Evolutionary conservation across 2,888 invertebrate species (phyloP).

Genomic region (Eumacrocentrus americanus): DNA sequence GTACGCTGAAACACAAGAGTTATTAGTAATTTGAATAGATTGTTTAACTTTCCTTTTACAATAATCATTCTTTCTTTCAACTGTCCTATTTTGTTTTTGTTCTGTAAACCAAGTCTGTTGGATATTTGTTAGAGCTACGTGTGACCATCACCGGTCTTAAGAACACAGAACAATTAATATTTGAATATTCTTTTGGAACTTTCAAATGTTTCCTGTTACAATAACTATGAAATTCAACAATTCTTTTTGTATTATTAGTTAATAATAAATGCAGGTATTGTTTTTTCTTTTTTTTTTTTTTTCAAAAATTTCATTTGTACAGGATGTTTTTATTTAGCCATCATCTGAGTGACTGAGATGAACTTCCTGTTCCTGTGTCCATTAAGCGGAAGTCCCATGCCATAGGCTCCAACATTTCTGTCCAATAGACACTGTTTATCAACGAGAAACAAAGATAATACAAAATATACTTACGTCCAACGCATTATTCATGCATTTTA

Average conservation of each 20-base stretch:
- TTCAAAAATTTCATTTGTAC: conserved; percentile 52
- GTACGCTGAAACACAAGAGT: conserved; percentile 42
- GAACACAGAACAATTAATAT: background rate
- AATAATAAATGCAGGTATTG: background rate
- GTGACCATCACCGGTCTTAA: background rate
- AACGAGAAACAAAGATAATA: background rate
- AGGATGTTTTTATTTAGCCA: conserved; percentile 59
- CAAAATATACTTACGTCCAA: conserved; percentile 49
- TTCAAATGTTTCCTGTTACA: too few relatives aligned
- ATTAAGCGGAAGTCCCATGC: conserved; percentile 59
- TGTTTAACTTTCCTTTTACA: background rate
- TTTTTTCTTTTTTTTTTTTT: conserved; percentile 37
- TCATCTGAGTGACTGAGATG: conserved; percentile 47
- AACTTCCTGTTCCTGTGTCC: conserved; percentile 62
- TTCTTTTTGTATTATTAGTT: too few relatives aligned
- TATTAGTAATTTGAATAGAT: background rate
- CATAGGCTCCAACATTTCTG: conserved; percentile 54
- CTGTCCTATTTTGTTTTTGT: too few relatives aligned
- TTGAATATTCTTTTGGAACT: background rate
- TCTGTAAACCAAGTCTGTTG: background rate
- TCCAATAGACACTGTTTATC: conserved; percentile 38
- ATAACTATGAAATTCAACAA: too few relatives aligned
- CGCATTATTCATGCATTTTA: conserved; percentile 45
- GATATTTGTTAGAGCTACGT: background rate
- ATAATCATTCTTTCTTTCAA: background rate